Conservation (phyloP, 2,888 invertebrate species). For the Eupelmus urozonus region DNA sequence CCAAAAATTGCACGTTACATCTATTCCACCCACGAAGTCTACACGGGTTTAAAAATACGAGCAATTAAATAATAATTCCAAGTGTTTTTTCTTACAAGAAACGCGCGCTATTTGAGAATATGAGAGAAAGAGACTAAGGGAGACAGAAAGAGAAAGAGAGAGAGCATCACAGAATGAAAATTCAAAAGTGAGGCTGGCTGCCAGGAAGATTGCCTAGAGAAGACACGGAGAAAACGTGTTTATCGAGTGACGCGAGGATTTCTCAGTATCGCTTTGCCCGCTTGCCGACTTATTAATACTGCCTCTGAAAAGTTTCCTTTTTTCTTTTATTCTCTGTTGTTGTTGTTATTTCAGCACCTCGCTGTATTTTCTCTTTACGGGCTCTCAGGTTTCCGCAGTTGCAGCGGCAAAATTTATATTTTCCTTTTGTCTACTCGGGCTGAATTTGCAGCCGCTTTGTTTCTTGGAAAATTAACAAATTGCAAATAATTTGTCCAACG, state of each 20-base stretch:
- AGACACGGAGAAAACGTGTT: neutral
- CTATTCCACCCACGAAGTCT: too few species aligned
- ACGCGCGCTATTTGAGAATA: too few species aligned
- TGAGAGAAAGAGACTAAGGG: too few species aligned
- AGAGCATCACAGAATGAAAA: neutral
- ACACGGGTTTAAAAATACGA: neutral
- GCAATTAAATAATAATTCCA: neutral
- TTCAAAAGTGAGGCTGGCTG: neutral
- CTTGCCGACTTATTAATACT: slow-evolving; percentile 1
- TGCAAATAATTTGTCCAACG: too few species aligned
- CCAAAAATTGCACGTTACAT: too few species aligned
- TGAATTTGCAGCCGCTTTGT: too few species aligned
- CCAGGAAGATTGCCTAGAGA: neutral
- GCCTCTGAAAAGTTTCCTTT: neutral
- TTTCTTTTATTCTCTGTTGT: neutral
- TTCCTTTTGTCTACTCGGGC: too few species aligned
- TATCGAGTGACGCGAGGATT: slow-evolving; percentile 28
- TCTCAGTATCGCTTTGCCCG: slow-evolving; percentile 11
- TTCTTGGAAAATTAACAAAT: too few species aligned
- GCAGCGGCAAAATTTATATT: too few species aligned
- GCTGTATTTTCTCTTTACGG: too few species aligned
- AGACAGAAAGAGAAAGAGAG: neutral
- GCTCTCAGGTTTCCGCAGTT: too few species aligned
- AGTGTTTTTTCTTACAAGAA: neutral
- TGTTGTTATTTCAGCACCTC: neutral